Evolutionary conservation across 2,888 invertebrate genomes (phyloP).

Genomic region (Meteorus colon): DNA sequence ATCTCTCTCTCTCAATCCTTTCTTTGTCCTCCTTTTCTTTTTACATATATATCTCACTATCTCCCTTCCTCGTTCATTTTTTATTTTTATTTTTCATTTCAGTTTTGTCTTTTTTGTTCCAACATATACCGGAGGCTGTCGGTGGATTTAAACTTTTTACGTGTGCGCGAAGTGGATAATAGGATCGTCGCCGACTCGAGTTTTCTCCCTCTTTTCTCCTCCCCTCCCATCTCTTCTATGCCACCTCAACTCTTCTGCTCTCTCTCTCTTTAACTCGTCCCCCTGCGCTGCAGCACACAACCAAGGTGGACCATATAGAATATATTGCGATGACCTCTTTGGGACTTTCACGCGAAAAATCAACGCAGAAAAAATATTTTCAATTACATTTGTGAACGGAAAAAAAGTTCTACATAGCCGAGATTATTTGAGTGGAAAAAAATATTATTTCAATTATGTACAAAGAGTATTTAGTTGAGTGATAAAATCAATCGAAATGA

Average conservation of each 20-base stretch:
- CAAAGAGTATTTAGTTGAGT: too few species aligned
- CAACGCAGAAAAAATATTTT: background rate
- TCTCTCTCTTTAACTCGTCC: background rate
- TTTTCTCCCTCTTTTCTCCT: slow-evolving; percentile 1
- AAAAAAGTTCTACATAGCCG: too few species aligned
- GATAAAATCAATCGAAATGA: too few species aligned
- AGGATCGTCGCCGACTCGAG: slow-evolving; percentile 49
- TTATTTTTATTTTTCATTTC: slow-evolving; percentile 30
- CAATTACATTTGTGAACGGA: too few species aligned
- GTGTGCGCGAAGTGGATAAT: slow-evolving; percentile 55
- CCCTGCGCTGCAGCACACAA: background rate
- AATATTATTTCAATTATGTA: too few species aligned
- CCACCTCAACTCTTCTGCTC: slow-evolving; percentile 7
- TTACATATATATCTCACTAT: slow-evolving; percentile 39
- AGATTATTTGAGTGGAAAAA: too few species aligned
- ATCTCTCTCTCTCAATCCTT: slow-evolving; percentile 49
- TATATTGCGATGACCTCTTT: slow-evolving; percentile 52
- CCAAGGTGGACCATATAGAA: slow-evolving; percentile 50
- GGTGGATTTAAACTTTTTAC: slow-evolving; percentile 55
- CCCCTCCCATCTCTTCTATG: background rate
- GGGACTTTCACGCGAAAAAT: slow-evolving; percentile 23
- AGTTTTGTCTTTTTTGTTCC: slow-evolving; percentile 32
- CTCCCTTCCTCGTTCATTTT: slow-evolving; percentile 52
- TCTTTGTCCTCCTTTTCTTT: slow-evolving; percentile 43
- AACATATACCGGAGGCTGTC: slow-evolving; percentile 24